phyloP scores from a whole-genome alignment of 37 sponge, comb jelly and placozoan genomes.

The Halichondria panicea region DNA sequence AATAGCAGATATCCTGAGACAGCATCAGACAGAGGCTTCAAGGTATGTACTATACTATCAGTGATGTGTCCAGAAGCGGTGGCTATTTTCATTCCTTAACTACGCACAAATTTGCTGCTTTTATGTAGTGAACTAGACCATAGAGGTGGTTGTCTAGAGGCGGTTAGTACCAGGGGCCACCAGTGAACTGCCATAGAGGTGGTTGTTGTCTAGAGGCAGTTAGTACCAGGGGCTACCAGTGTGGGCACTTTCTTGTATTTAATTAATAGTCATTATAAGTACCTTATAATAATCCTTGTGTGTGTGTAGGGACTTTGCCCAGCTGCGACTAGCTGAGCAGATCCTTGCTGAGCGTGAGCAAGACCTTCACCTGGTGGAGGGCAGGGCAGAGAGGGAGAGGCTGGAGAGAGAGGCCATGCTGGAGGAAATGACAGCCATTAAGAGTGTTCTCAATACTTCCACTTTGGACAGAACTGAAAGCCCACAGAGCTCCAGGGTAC shows the following conservation, averaged over 20 bases:
- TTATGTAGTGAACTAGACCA: background rate
- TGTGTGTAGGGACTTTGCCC: slow-evolving; percentile 65
- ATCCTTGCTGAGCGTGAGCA: slow-evolving; percentile 69
- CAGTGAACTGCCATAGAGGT: too few species aligned
- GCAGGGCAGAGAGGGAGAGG: slow-evolving; percentile 40
- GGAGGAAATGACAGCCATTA: slow-evolving; percentile 52
- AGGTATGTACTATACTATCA: too few species aligned
- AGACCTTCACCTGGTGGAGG: slow-evolving; percentile 45
- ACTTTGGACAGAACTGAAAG: background rate
- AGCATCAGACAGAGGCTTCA: slow-evolving; percentile 57
- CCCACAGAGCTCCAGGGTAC: background rate
- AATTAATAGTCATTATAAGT: too few species aligned
- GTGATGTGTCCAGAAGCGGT: too few species aligned
- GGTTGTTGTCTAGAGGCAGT: too few species aligned
- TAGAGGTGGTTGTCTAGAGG: background rate
- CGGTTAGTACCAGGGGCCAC: too few species aligned
- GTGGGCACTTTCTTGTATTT: too few species aligned
- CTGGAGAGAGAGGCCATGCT: slow-evolving; percentile 59
- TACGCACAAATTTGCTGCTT: too few species aligned
- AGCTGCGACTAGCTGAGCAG: slow-evolving; percentile 69
- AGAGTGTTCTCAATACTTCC: slow-evolving; percentile 15
- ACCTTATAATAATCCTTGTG: too few species aligned
- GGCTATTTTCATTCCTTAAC: too few species aligned
- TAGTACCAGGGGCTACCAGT: too few species aligned
- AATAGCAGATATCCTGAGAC: slow-evolving; percentile 31